Evolutionary conservation across 2,797 vertebrate genomes (phyloP).

Genomic region (Labeo calbasu): DNA sequence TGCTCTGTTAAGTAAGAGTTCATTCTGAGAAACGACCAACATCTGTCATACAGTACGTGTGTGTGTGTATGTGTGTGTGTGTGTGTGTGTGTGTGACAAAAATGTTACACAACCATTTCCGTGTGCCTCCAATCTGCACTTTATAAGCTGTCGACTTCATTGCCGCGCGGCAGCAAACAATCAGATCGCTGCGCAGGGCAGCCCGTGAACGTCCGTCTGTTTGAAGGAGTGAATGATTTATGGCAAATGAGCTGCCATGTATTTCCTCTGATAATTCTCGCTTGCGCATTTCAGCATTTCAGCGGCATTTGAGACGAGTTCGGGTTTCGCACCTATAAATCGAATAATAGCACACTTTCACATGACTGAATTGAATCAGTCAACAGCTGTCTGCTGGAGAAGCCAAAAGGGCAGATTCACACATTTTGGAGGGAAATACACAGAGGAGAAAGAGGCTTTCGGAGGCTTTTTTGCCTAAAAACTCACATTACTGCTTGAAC

Average conservation of each 20-base stretch:
- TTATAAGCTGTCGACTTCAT: slow-evolving; percentile 14
- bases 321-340: slow-evolving; percentile 28
- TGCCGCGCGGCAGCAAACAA: not conserved
- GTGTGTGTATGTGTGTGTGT: not conserved
- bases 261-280: slow-evolving; percentile 37
- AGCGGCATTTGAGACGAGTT: not conserved
- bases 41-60: not conserved
- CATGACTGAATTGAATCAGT: slow-evolving; percentile 17
- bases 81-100: not conserved
- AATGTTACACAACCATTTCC: not conserved
- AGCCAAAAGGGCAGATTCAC: not conserved
- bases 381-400: not conserved
- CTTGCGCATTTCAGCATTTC: not conserved
- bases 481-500: not conserved
- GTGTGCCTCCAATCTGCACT: not conserved
- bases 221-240: slow-evolving; percentile 8
- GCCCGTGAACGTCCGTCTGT: not conserved
- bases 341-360: slow-evolving; percentile 1
- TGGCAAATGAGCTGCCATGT: slow-evolving; percentile 4
- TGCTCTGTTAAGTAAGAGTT: not conserved
- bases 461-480: not conserved
- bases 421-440: not conserved
- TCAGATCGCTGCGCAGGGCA: not conserved
- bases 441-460: not conserved
- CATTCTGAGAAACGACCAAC: not conserved